phyloP scores from a whole-genome alignment of 1,140 invertebrate genomes.

The Zaprionus inermis region DNA sequence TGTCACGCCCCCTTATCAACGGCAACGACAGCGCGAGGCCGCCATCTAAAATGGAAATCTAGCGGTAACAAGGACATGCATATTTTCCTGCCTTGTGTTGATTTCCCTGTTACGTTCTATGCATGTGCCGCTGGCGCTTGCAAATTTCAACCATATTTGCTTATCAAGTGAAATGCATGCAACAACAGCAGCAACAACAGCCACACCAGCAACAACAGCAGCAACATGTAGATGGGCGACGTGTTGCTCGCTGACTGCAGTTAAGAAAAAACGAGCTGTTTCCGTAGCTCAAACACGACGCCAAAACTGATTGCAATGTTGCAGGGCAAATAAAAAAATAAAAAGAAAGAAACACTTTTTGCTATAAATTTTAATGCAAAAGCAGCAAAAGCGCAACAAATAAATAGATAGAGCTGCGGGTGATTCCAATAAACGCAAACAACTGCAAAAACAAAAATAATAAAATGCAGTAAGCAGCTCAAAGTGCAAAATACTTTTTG shows the following conservation, averaged over 20 bases:
- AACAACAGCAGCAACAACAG: constrained; percentile 45
- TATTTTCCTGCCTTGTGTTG: constrained; percentile 73
- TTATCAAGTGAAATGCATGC: constrained; percentile 75
- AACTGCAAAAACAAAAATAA: background rate
- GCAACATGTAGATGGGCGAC: constrained; percentile 53
- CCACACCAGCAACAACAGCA: background rate
- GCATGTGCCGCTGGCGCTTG: constrained; percentile 21
- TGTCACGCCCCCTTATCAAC: constrained; percentile 64
- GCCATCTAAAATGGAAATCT: constrained; percentile 79
- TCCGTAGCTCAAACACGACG: constrained; percentile 74
- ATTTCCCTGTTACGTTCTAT: constrained; percentile 45
- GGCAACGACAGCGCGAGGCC: constrained; percentile 41
- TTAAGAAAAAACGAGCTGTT: constrained; percentile 77
- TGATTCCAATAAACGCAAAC: constrained; percentile 14
- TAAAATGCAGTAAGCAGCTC: background rate
- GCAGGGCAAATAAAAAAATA: background rate
- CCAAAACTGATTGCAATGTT: constrained; percentile 59
- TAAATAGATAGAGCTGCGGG: constrained; percentile 22
- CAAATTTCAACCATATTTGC: constrained; percentile 60
- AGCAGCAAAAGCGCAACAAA: constrained; percentile 60
- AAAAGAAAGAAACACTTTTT: constrained; percentile 40
- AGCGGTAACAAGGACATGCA: constrained; percentile 75
- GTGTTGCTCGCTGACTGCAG: constrained; percentile 57
- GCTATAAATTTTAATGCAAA: constrained; percentile 71
- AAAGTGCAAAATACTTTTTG: background rate